These are phyloP conservation scores for Homarus americanus DNA, from an alignment of 1,140 invertebrate genomes.

Conservation along the genomic window DNA sequence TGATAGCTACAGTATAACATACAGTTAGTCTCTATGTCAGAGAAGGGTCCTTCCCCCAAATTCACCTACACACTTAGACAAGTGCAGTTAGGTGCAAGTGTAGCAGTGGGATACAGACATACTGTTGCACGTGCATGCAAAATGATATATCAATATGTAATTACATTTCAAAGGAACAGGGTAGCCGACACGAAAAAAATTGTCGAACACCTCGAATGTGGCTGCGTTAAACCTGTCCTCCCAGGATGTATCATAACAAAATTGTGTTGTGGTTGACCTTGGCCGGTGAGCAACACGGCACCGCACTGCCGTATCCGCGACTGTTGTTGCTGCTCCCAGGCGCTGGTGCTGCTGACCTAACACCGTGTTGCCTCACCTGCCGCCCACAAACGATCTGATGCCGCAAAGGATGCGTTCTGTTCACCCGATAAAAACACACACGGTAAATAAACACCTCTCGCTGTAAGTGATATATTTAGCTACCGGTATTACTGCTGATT, in stretches of 20 bases:
- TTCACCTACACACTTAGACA: too few relatives aligned
- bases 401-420: too few relatives aligned
- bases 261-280: constrained; percentile 9
- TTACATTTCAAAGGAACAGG: neutral
- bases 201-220: neutral
- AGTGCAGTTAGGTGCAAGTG: too few relatives aligned
- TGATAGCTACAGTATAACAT: too few relatives aligned
- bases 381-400: neutral
- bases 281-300: neutral
- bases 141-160: neutral
- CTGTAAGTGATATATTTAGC: too few relatives aligned
- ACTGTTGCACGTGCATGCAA: neutral
- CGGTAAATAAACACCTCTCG: too few relatives aligned
- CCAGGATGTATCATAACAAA: neutral
- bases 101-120: neutral
- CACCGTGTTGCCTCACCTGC: neutral
- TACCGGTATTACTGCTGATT: too few relatives aligned
- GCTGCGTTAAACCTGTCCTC: neutral
- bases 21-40: too few relatives aligned
- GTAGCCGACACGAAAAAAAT: neutral
- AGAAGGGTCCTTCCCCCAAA: too few relatives aligned
- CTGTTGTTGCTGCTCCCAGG: neutral
- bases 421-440: too few relatives aligned
- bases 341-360: neutral
- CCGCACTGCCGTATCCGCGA: too few relatives aligned